phyloP scores from a whole-genome alignment of 2,113 vertebrate species.

The Malurus alboscapulatus region DNA sequence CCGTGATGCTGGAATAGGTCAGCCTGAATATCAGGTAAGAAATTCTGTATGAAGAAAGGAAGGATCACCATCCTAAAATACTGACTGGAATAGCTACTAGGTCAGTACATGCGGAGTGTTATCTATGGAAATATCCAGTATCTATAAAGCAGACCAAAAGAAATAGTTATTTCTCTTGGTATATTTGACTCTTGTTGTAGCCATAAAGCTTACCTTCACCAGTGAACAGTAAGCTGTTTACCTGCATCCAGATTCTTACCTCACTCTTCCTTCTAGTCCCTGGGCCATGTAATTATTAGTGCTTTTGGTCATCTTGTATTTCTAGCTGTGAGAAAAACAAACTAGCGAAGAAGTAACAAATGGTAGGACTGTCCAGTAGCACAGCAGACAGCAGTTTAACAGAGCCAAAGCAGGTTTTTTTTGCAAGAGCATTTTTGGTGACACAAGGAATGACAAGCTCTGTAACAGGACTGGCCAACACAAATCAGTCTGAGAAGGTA shows the following conservation, averaged over 20 bases:
- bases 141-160: background rate
- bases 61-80: background rate
- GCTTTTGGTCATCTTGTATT: background rate
- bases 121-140: background rate
- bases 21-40: conserved; percentile 89
- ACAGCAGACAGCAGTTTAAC: background rate
- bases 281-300: background rate
- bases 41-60: background rate
- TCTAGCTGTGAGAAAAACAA: background rate
- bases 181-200: background rate
- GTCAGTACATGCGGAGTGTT: background rate
- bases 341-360: background rate
- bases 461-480: background rate
- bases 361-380: background rate
- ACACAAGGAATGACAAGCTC: background rate
- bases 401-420: background rate
- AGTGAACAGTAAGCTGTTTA: background rate
- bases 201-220: background rate
- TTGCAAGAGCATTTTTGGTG: background rate
- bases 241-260: background rate
- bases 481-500: background rate
- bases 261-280: background rate
- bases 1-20: conserved; percentile 77
- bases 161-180: background rate
- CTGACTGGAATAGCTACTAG: background rate